Evolutionary conservation across 2,113 vertebrate species (phyloP).

Genomic region (Tychaedon coryphoeus): DNA sequence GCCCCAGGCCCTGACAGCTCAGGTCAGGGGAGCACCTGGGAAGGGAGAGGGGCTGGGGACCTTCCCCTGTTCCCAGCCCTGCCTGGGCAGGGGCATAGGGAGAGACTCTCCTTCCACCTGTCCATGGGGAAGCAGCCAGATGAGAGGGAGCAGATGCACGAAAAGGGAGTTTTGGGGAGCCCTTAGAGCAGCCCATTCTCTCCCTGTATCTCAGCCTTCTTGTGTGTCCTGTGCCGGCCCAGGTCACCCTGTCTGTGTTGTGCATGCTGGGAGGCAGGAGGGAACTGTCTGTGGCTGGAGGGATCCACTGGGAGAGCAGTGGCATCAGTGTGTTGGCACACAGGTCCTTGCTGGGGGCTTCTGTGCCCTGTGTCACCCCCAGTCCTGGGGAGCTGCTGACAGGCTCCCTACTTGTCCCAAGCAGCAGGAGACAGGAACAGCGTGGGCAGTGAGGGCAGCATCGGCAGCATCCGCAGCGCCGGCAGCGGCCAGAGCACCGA

Average conservation of each 20-base stretch:
- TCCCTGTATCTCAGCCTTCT: not conserved
- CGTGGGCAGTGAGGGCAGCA: constrained; percentile 88
- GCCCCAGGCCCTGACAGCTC: constrained; percentile 50
- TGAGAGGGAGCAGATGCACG: not conserved
- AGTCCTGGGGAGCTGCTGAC: not conserved
- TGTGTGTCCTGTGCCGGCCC: not conserved
- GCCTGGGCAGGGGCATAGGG: fast-evolving
- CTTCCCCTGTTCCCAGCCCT: not conserved
- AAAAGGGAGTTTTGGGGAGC: not conserved
- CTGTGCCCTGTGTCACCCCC: not conserved
- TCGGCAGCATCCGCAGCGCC: constrained; percentile 91
- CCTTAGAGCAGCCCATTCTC: not conserved
- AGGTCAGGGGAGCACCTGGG: constrained; percentile 54
- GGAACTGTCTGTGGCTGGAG: fast-evolving
- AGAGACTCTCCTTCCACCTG: not conserved
- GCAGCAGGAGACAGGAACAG: constrained; percentile 92
- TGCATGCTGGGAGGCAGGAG: not conserved
- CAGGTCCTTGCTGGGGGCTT: not conserved
- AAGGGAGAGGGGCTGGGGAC: not conserved
- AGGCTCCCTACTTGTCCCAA: not conserved
- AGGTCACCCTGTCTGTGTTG: not conserved
- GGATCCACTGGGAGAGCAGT: not conserved
- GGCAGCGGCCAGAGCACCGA: constrained; percentile 94
- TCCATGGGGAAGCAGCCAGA: not conserved
- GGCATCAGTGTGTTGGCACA: not conserved